phyloP scores from a whole-genome alignment of 2,888 invertebrate genomes.

The Epirrhoe alternata region DNA sequence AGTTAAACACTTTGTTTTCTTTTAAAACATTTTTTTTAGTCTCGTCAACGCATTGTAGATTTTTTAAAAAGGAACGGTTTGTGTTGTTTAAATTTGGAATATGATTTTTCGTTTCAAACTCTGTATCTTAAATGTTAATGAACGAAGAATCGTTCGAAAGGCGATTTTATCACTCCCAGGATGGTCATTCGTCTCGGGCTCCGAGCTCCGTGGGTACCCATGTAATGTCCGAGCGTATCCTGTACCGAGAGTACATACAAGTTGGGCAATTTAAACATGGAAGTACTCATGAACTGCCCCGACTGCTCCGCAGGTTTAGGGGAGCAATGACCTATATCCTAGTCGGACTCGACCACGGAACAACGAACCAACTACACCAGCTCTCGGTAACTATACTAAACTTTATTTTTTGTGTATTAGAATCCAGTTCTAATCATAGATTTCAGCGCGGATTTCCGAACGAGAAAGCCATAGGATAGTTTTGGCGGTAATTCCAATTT shows the following conservation, averaged over 20 bases:
- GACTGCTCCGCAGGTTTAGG: conserved; percentile 83
- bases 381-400: conserved; percentile 67
- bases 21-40: too few relatives aligned
- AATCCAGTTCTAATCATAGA: conserved; percentile 78
- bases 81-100: conserved; percentile 17
- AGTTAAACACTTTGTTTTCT: not conserved
- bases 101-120: conserved; percentile 32
- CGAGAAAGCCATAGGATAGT: conserved; percentile 65
- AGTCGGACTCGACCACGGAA: conserved; percentile 64
- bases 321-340: conserved; percentile 85
- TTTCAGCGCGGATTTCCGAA: conserved; percentile 58
- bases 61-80: not conserved
- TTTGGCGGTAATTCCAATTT: conserved; percentile 68
- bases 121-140: conserved; percentile 39
- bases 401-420: conserved; percentile 79
- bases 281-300: conserved; percentile 81
- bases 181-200: conserved; percentile 63
- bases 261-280: conserved; percentile 83
- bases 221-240: conserved; percentile 67
- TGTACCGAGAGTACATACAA: conserved; percentile 81
- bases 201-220: conserved; percentile 38
- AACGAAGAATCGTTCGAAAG: conserved; percentile 57
- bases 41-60: too few relatives aligned
- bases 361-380: conserved; percentile 68
- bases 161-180: conserved; percentile 60